These are phyloP conservation scores for Epirrhoe tristata DNA, from an alignment of 2,888 invertebrate genomes.

Conservation along the genomic window DNA sequence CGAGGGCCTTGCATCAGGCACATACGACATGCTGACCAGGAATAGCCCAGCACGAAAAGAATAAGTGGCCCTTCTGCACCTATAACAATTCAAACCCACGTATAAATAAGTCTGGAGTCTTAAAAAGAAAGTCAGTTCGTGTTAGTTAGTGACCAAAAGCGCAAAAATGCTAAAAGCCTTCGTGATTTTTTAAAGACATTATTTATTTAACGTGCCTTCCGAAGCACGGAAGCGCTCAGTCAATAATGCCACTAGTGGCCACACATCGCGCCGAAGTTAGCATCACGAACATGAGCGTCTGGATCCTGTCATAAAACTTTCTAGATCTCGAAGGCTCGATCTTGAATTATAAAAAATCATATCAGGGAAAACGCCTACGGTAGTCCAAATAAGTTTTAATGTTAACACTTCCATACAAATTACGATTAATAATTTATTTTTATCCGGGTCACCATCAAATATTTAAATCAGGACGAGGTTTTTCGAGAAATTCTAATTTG, in stretches of 20 bases:
- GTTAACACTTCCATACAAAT: conserved; percentile 9
- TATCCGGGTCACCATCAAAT: conserved; percentile 34
- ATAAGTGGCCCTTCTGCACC: conserved; percentile 68
- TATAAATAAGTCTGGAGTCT: too few relatives aligned
- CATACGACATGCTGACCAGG: conserved; percentile 84
- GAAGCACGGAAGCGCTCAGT: too few relatives aligned
- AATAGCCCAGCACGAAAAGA: conserved; percentile 83
- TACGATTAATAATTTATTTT: conserved; percentile 23
- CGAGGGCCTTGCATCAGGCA: conserved; percentile 84
- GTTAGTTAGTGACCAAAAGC: too few relatives aligned
- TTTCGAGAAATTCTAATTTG: conserved; percentile 32
- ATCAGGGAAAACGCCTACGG: conserved; percentile 3
- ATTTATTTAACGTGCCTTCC: too few relatives aligned
- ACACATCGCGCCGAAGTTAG: too few relatives aligned
- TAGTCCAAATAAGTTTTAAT: conserved; percentile 10
- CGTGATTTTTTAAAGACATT: too few relatives aligned
- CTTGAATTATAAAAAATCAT: background rate
- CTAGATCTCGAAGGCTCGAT: background rate
- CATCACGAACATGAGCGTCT: background rate
- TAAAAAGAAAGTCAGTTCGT: too few relatives aligned
- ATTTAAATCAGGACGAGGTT: conserved; percentile 15
- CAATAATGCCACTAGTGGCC: too few relatives aligned
- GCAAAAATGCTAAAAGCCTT: too few relatives aligned
- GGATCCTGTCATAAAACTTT: background rate
- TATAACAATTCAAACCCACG: too few relatives aligned